Conservation (phyloP, 2,113 vertebrate genomes). For the Rhizomys pruinosus region DNA sequence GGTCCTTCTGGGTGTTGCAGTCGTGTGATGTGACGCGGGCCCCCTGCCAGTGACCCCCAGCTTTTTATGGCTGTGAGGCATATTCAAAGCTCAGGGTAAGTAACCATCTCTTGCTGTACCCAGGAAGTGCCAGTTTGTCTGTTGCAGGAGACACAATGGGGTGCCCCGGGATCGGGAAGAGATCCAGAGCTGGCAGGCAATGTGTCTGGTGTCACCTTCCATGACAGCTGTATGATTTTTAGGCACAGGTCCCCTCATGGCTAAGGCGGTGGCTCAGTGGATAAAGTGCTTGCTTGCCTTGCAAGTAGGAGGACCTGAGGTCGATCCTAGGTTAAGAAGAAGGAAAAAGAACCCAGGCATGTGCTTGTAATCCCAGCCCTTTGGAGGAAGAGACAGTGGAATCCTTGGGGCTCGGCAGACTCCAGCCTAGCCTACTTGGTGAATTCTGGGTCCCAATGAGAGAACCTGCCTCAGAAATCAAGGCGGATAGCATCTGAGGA, state of each 20-base stretch:
- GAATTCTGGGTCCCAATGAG: background rate
- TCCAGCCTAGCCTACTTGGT: background rate
- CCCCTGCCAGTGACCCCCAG: constrained; percentile 62
- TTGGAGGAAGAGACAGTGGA: background rate
- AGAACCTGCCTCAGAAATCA: background rate
- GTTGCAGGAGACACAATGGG: background rate
- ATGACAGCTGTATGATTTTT: background rate
- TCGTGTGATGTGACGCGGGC: constrained; percentile 61
- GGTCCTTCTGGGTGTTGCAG: constrained; percentile 57
- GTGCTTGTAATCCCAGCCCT: background rate
- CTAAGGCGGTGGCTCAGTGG: background rate
- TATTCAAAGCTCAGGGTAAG: constrained; percentile 72
- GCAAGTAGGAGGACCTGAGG: background rate
- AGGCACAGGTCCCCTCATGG: background rate
- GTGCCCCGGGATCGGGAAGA: background rate
- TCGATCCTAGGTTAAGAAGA: background rate
- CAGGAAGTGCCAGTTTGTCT: background rate
- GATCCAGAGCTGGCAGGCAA: background rate
- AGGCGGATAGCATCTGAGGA: background rate
- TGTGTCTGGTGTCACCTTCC: no score
- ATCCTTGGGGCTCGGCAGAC: background rate
- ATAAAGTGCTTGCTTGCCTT: background rate
- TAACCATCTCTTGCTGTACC: background rate
- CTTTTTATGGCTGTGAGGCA: constrained; percentile 80
- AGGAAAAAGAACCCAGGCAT: background rate